Evolutionary conservation across 2,888 invertebrate genomes (phyloP), one percentile per base, ranked within the genome.

Genomic region (Cryptocheilus praepositus): DNA sequence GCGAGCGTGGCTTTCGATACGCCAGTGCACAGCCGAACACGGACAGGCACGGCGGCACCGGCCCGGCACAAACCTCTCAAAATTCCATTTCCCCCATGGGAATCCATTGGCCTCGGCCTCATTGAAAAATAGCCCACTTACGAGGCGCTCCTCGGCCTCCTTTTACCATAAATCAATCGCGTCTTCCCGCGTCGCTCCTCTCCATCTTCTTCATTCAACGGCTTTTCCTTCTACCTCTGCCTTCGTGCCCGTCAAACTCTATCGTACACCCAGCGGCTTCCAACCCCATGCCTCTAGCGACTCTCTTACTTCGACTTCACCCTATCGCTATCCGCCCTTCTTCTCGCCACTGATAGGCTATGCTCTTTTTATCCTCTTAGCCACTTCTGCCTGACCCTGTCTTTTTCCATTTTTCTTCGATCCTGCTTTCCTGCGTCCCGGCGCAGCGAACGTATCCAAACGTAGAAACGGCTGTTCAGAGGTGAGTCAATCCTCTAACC

Each of bases 41-140:
- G 36, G 7, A 36, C 36, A 11, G 36, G 13, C 21, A 36, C 57
- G 18, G 19, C 57, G 66, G 19, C 54, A 25, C 25, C 54, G 52
- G 22, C 64, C 71, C 58, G 54, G 46, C 66, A 52, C 70, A 68
- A 54, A 71, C 67, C 71, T 69, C 67, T 76, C 79, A 76, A 80
- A 83, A 83, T 83, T 81, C 81, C 81, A 81, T 83, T 84, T 82
- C 43, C 67, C 81, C 79, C 70, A 76, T 74, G 76, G 73, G 75
- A 78, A 71, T 70, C 74, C 70, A 77, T 72, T 67, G 62, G 59
- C 53, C 68, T 59, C 62, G 60, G 49, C 18, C 70, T 76, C 77
- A 74, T 77, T 83, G 81, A 81, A 80, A 81, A 81, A 82, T 82
- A 74, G 77, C 70, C 76, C 82, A 79, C 81, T 82, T 81, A 81